Conservation (phyloP, 2,888 invertebrate genomes). For the Leptura quadrifasciata region DNA sequence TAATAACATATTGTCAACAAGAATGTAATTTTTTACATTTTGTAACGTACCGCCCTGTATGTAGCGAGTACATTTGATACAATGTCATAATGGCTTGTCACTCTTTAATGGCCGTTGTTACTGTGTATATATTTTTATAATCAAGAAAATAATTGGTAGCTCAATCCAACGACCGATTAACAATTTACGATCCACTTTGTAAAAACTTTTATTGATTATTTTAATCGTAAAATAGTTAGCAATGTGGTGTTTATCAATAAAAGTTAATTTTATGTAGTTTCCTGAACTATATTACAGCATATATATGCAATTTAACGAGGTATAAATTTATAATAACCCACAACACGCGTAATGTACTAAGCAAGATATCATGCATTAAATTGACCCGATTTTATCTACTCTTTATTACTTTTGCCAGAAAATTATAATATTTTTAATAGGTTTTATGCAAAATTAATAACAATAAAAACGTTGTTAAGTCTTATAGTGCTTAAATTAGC, state of each 20-base stretch:
- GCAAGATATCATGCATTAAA: slow-evolving; percentile 48
- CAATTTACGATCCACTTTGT: neutral
- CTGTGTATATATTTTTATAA: neutral
- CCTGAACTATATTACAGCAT: slow-evolving; percentile 51
- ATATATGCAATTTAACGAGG: slow-evolving; percentile 48
- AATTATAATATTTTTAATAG: slow-evolving; percentile 38
- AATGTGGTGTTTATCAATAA: slow-evolving; percentile 45
- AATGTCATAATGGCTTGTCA: neutral
- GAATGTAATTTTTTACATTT: too few relatives aligned
- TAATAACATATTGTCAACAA: too few relatives aligned
- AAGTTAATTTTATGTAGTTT: slow-evolving; percentile 56
- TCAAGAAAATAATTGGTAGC: neutral
- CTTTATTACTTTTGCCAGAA: slow-evolving; percentile 31
- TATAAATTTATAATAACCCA: slow-evolving; percentile 50
- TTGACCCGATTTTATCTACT: slow-evolving; percentile 43
- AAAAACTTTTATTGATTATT: slow-evolving; percentile 21
- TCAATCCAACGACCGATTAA: neutral
- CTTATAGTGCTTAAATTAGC: neutral
- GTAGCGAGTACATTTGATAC: neutral
- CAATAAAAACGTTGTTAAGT: slow-evolving; percentile 34
- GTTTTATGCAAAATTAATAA: slow-evolving; percentile 38
- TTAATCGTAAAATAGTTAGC: slow-evolving; percentile 14
- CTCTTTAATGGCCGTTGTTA: neutral
- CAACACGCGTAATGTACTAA: slow-evolving; percentile 41
- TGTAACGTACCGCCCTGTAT: too few relatives aligned